Base-by-base conservation (phyloP, 2,113 vertebrate species). In the Phoenicopterus ruber region DNA sequence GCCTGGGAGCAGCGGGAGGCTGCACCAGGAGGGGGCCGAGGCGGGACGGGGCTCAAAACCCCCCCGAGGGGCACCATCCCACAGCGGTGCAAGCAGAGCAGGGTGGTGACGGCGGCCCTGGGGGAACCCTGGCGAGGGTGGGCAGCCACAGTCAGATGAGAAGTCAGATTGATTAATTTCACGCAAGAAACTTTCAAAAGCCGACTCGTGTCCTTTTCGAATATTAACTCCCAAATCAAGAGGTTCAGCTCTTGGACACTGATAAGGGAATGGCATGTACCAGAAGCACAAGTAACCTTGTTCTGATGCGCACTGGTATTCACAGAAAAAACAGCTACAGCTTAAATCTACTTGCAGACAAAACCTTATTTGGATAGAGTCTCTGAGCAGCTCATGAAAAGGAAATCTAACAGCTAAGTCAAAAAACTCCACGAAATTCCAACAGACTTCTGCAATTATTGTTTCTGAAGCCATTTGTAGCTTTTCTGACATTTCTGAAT, bases 151-250 rank as follows among this genome's bases (percentile, higher is more conserved):
- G 2, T 14, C 46, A 54, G 20, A 36, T 32, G 34, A 73, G 28
- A 63, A 84, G 55, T 44, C 40, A 46, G 7, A 47, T 44, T 32
- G 20, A 55, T 40, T 34, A 10, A 82, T 67, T 78, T 82, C 6
- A 36, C 31, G 17, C 19, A 34, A 55, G 9, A 50, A 93, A 34
- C 2, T 71, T 86, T 24, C 44, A 86, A 61, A 85, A 72, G 12
- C 24, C 29, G 11, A 10, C 20, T 59, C 1, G 0, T 4, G 36
- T 40, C 6, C 10, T 40, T 54, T 74, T 50, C 0, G 0, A 74
- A 28, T 70, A 54, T 10, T 63, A 62, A 82, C 32, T 71, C 19
- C 19, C 14, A 46, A 67, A 26, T 36, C 46, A 62, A 44, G 1
- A 2, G 6, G 4, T 61, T 76, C n/a, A 76, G 52, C 47, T n/a